A percentile compares a stretch with the other conserved stretches of the same genome.
These are phyloP conservation scores for Pangasius macronema DNA, from an alignment of 2,797 vertebrate genomes.

Conservation along the genomic window DNA sequence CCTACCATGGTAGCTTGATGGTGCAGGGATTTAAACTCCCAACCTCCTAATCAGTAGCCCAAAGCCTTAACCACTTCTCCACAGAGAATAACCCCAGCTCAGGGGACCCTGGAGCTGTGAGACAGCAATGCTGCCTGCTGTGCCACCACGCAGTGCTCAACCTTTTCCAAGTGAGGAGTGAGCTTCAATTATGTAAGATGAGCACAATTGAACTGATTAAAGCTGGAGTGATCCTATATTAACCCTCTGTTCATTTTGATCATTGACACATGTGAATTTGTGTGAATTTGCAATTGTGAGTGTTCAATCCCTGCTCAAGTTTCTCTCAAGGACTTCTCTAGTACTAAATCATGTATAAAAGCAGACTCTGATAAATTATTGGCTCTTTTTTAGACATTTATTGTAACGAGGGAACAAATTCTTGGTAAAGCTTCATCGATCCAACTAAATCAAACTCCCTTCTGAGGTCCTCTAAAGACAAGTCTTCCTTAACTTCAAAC, in stretches of 20 bases:
- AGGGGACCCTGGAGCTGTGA: neutral
- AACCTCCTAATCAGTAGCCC: neutral
- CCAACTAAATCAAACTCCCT: slow-evolving; percentile 79
- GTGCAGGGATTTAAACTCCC: neutral
- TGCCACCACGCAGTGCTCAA: neutral
- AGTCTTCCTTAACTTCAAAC: slow-evolving; percentile 82
- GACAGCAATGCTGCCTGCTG: neutral
- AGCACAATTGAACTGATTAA: neutral
- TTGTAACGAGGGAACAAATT: slow-evolving; percentile 67
- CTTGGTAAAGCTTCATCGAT: slow-evolving; percentile 72
- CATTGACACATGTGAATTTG: too few species aligned
- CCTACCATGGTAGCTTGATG: neutral
- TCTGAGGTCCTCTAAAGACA: slow-evolving; percentile 72
- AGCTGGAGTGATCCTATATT: neutral
- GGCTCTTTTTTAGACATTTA: too few species aligned
- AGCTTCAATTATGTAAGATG: neutral
- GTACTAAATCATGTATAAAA: neutral
- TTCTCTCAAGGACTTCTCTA: neutral
- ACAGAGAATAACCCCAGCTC: neutral
- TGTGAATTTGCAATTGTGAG: neutral
- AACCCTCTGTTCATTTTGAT: neutral
- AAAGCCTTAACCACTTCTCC: neutral
- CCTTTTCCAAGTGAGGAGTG: neutral
- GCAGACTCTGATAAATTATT: too few species aligned
- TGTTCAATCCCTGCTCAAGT: neutral